Base-by-base conservation (phyloP, 2,113 vertebrate species). In the Malurus cyaneus region DNA sequence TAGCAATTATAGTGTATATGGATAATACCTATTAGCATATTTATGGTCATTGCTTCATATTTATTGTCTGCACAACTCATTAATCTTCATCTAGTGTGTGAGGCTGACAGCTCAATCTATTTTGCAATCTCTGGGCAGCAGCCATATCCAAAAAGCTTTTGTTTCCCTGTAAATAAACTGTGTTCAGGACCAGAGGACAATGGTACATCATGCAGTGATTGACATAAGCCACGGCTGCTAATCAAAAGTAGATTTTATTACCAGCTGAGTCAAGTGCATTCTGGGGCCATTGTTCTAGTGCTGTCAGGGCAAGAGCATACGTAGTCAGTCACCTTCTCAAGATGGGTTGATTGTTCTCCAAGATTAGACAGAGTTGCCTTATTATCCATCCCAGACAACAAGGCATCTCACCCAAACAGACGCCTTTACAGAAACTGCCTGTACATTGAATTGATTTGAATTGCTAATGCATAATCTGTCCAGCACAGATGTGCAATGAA, bases 71-170 rank as follows among this genome's bases (percentile, higher is more conserved):
- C 97, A 94, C 93, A 97, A 98, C 98, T 98, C 99, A 99, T 99
- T 99, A 99, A 99, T 99, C 99, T 99, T 99, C 99, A 98, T 99
- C 99, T 98, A 98, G 98, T 98, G 98, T 99, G 98, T 98, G 96
- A 95, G 97, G 98, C 98, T 99, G 99, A 99, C 99, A 99, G 99
- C 99, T 99, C 99, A 99, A 99, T 99, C 99, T 99, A 99, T 98
- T 98, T 98, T 98, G 98, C 98, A 99, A 99, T 99, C 98, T 97
- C 97, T 98, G 98, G 98, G 98, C 98, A 98, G 96, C 97, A 97
- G 98, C 97, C 98, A 97, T 97, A 98, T 97, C 98, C 97, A 97
- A 94, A 97, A 98, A 97, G 97, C 97, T 98, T 98, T 99, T 99
- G 98, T 99, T 98, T 98, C 98, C 97, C 97, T 97, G 98, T 98